phyloP scores from a whole-genome alignment of 2,113 vertebrate genomes.

The Gasterosteus aculeatus region DNA sequence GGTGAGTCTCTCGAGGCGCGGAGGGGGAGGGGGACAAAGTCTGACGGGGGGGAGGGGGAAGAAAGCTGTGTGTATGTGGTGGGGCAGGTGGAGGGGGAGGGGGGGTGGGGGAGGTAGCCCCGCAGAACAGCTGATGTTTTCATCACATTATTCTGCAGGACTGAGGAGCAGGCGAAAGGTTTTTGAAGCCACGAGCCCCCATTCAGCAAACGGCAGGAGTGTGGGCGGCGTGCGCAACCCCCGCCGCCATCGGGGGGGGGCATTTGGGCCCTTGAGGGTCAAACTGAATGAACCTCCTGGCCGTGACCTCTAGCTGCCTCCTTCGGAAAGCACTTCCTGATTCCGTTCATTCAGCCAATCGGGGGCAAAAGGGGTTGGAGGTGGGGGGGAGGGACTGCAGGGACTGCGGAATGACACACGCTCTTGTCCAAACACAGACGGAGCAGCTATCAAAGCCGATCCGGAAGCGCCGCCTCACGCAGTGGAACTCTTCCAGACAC shows the following conservation, averaged over 20 bases:
- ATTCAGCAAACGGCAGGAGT: conserved; percentile 33
- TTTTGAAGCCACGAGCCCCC: conserved; percentile 30
- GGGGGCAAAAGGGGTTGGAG: conserved; percentile 13
- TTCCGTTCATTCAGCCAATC: conserved; percentile 57
- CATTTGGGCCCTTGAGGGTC: conserved; percentile 41
- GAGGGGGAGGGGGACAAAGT: conserved; percentile 6
- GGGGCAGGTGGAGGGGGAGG: conserved; percentile 27
- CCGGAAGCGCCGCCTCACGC: not conserved
- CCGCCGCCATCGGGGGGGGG: conserved; percentile 6
- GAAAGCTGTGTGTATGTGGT: conserved; percentile 2
- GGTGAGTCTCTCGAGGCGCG: conserved; percentile 19
- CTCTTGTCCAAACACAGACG: not conserved
- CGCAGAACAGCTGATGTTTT: conserved; percentile 37
- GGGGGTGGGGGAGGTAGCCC: not conserved
- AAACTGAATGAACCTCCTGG: conserved; percentile 56
- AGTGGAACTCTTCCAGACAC: not conserved
- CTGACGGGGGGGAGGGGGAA: not conserved
- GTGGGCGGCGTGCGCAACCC: conserved; percentile 7
- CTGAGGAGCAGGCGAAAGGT: conserved; percentile 7
- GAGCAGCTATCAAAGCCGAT: not conserved
- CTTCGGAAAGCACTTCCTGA: conserved; percentile 53
- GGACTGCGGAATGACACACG: conserved; percentile 23
- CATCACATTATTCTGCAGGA: conserved; percentile 47
- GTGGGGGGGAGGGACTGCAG: not conserved
- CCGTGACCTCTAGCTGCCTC: conserved; percentile 53